These are phyloP conservation scores for Mamestra brassicae DNA, from an alignment of 2,888 invertebrate genomes.

Conservation along the genomic window DNA sequence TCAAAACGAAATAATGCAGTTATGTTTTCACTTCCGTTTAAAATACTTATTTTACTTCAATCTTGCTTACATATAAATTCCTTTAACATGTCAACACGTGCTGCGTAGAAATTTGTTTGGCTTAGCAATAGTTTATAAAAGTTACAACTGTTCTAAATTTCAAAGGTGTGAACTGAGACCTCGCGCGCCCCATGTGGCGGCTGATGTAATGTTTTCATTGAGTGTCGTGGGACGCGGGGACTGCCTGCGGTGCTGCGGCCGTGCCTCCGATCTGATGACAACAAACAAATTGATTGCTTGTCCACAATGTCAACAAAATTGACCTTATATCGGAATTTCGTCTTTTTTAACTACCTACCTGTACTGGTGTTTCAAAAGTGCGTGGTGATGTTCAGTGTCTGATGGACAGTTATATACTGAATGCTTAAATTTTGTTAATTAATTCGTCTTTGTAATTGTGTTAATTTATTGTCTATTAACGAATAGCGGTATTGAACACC, in stretches of 20 bases:
- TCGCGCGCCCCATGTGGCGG: slow-evolving; percentile 40
- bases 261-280: slow-evolving; percentile 50
- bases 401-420: neutral
- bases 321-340: neutral
- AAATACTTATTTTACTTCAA: neutral
- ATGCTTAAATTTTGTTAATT: neutral
- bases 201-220: slow-evolving; percentile 60
- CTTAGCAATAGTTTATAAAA: slow-evolving; percentile 42
- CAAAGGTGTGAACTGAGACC: slow-evolving; percentile 34
- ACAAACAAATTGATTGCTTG: slow-evolving; percentile 40
- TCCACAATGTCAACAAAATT: slow-evolving; percentile 14
- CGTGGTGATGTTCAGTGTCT: no score
- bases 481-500: neutral
- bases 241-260: neutral
- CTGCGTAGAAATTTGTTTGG: slow-evolving; percentile 25
- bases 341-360: neutral
- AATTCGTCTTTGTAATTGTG: neutral
- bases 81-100: slow-evolving; percentile 5
- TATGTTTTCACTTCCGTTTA: neutral
- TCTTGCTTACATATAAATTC: neutral
- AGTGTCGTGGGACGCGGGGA: slow-evolving; percentile 41
- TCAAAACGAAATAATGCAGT: neutral
- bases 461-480: neutral
- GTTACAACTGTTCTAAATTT: slow-evolving; percentile 37
- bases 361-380: no score